Percentiles rank a stretch among this genome's conserved stretches.
phyloP scores from a whole-genome alignment of 2,888 invertebrate genomes.

The Acrobeloides nanus region DNA sequence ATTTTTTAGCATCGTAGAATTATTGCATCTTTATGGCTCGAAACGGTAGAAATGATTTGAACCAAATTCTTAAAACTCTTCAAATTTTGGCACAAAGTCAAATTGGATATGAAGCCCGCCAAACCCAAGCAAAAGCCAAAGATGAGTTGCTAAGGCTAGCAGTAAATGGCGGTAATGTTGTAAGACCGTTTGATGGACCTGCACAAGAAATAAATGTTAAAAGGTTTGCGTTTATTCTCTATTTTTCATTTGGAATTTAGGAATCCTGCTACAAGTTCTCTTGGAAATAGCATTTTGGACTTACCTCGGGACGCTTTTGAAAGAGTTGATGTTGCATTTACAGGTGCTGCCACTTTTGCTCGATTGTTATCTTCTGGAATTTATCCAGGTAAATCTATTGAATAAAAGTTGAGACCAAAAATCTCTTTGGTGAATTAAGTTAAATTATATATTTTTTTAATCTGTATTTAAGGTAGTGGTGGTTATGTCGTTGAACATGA shows the following conservation, averaged over 20 bases:
- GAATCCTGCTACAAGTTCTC: neutral
- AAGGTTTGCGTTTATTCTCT: slow-evolving; percentile 3
- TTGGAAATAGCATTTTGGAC: slow-evolving; percentile 1
- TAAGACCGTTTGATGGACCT: slow-evolving; percentile 8
- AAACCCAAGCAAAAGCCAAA: slow-evolving; percentile 24
- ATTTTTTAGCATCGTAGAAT: too few species aligned
- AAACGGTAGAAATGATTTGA: too few species aligned
- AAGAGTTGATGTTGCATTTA: slow-evolving; percentile 29
- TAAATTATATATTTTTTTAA: slow-evolving; percentile 10
- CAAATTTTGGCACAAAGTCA: slow-evolving; percentile 33
- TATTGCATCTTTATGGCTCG: too few species aligned
- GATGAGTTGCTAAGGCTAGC: slow-evolving; percentile 16
- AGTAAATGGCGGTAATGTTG: slow-evolving; percentile 8
- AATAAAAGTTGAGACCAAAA: slow-evolving; percentile 1
- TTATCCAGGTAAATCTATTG: slow-evolving; percentile 16
- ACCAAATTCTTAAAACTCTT: slow-evolving; percentile 10
- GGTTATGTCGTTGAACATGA: slow-evolving; percentile 26
- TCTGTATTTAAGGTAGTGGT: slow-evolving; percentile 25
- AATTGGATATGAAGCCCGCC: slow-evolving; percentile 42
- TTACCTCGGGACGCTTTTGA: slow-evolving; percentile 24
- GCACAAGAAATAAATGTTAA: slow-evolving; percentile 4
- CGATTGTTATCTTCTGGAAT: slow-evolving; percentile 31
- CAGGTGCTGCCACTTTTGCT: slow-evolving; percentile 37
- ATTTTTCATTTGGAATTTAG: slow-evolving; percentile 1
- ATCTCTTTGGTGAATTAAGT: slow-evolving; percentile 4